A percentile compares a stretch with the other conserved stretches of the same genome.
Conservation (phyloP, 2,113 vertebrate species). For the Morone chrysops region DNA sequence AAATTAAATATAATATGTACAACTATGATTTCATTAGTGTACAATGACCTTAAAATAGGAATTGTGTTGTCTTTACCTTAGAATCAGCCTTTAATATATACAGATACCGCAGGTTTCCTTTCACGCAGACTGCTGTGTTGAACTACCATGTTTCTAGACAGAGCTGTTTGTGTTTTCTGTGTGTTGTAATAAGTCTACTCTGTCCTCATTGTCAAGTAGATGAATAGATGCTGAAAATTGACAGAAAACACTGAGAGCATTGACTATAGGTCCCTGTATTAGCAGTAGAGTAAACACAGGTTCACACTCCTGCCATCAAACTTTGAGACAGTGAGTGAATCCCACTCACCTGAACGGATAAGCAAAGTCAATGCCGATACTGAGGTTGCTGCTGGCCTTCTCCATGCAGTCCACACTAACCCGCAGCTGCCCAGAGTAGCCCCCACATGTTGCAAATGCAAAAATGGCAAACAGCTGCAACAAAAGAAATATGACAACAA, state of each 20-base stretch:
- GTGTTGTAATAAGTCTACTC: not conserved
- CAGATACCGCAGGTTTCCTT: no score
- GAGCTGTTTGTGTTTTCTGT: no score
- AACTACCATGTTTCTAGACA: no score
- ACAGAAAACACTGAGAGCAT: not conserved
- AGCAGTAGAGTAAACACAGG: not conserved
- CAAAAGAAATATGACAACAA: conserved; percentile 11
- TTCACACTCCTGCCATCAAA: not conserved
- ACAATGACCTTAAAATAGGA: no score
- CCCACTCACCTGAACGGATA: conserved; percentile 95
- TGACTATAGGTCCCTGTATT: no score
- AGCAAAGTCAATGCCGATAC: conserved; percentile 91
- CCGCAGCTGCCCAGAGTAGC: conserved; percentile 95
- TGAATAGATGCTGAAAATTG: not conserved
- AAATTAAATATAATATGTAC: no score
- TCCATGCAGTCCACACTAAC: conserved; percentile 97
- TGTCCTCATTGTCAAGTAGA: not conserved
- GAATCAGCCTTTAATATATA: no score
- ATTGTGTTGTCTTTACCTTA: no score
- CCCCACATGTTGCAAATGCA: conserved; percentile 99
- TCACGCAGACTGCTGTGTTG: no score
- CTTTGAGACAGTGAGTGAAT: not conserved
- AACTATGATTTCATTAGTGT: no score
- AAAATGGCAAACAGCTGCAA: conserved; percentile 98
- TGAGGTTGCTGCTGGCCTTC: conserved; percentile 96